Evolutionary conservation across 2,888 invertebrate species (phyloP).

Genomic region (Leptopilina myrica): DNA sequence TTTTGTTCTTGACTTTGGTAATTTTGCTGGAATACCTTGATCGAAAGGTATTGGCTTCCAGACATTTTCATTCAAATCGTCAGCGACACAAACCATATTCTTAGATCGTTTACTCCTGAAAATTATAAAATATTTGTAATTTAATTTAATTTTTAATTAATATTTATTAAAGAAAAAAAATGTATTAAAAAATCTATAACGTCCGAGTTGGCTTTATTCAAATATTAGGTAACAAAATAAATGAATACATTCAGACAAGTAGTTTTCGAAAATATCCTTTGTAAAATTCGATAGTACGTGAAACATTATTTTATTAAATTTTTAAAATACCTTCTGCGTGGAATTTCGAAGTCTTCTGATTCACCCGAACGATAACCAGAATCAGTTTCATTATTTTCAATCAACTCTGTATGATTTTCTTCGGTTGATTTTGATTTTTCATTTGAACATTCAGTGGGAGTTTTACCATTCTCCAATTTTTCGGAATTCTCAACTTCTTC

Average conservation of each 20-base stretch:
- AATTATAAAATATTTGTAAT: neutral
- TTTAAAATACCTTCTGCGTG: conserved; percentile 1
- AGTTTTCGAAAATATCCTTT: no score
- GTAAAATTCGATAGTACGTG: no score
- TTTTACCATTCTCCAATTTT: neutral
- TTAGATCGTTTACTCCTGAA: conserved; percentile 40
- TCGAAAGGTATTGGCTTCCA: conserved; percentile 69
- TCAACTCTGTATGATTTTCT: neutral
- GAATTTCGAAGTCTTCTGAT: conserved; percentile 28
- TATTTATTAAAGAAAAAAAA: neutral
- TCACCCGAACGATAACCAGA: conserved; percentile 13
- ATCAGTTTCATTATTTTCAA: conserved; percentile 17
- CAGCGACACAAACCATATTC: conserved; percentile 32
- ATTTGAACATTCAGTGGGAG: neutral
- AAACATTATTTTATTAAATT: no score
- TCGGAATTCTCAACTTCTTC: neutral
- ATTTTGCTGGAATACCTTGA: conserved; percentile 60
- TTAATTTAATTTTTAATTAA: no score
- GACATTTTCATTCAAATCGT: conserved; percentile 46
- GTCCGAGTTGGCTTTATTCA: no score
- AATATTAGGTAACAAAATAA: no score
- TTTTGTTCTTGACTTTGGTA: conserved; percentile 54
- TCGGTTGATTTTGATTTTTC: neutral
- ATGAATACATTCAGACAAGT: no score
- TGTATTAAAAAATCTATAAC: neutral